phyloP scores from a whole-genome alignment of 2,888 invertebrate genomes.

The Acleris holmiana region DNA sequence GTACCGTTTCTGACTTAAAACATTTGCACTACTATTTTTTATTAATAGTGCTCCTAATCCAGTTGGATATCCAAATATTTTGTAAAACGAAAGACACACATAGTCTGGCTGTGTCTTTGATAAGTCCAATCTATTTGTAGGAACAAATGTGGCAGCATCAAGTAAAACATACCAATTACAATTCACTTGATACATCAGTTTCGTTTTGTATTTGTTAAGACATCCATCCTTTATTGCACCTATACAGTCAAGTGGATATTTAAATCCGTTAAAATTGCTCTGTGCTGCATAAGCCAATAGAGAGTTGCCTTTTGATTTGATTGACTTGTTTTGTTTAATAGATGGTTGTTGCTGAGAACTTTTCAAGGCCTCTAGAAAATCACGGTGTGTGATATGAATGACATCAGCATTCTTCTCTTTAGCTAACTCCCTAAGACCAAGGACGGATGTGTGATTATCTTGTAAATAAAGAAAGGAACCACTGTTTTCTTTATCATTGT shows the following conservation, averaged over 20 bases:
- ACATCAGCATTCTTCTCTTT: conserved; percentile 80
- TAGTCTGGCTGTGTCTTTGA: conserved; percentile 91
- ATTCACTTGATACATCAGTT: conserved; percentile 64
- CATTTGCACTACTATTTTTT: conserved; percentile 84
- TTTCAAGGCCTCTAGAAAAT: conserved; percentile 75
- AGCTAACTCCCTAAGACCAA: conserved; percentile 94
- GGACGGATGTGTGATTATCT: conserved; percentile 97
- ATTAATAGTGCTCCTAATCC: conserved; percentile 96
- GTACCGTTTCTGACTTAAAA: conserved; percentile 88
- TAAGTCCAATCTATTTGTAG: conserved; percentile 91
- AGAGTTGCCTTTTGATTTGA: conserved; percentile 61
- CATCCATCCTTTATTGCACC: conserved; percentile 85
- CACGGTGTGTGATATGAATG: conserved; percentile 83
- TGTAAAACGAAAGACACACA: conserved; percentile 96
- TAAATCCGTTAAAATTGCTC: conserved; percentile 97
- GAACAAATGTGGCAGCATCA: conserved; percentile 93
- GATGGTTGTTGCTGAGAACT: conserved; percentile 38
- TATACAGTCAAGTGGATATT: conserved; percentile 92
- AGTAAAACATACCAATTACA: conserved; percentile 90
- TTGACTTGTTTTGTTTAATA: conserved; percentile 43
- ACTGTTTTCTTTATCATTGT: conserved; percentile 51
- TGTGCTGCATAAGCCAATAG: conserved; percentile 95
- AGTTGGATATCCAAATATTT: conserved; percentile 97
- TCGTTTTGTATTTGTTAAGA: conserved; percentile 69
- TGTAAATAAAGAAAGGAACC: conserved; percentile 91